These are phyloP conservation scores for Macquaria australasica DNA, from an alignment of 2,113 vertebrate genomes.

Conservation along the genomic window DNA sequence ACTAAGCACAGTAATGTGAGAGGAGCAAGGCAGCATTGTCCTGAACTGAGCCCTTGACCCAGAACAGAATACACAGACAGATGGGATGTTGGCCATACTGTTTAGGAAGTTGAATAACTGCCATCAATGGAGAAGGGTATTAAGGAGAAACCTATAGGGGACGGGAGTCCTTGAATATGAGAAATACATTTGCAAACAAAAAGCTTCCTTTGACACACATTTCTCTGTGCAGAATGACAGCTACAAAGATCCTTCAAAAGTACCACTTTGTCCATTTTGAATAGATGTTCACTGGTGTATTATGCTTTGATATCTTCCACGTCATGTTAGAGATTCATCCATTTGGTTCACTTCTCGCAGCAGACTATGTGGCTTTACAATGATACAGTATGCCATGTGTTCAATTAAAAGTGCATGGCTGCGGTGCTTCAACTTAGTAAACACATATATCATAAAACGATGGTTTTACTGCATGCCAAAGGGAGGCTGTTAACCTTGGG, in stretches of 20 bases:
- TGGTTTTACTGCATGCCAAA: conserved; percentile 51
- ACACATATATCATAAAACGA: conserved; percentile 56
- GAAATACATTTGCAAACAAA: neutral
- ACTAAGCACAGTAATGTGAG: conserved; percentile 80
- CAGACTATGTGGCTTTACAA: neutral
- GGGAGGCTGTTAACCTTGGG: conserved; percentile 65
- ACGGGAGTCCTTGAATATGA: neutral
- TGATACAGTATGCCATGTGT: conserved; percentile 46
- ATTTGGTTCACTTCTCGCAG: neutral
- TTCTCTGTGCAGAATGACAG: neutral
- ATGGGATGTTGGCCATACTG: conserved; percentile 47
- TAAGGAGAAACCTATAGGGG: conserved; percentile 5
- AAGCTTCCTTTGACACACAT: neutral
- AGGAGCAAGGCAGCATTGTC: conserved; percentile 74
- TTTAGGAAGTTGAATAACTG: conserved; percentile 52
- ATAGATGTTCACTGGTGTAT: neutral
- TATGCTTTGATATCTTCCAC: neutral
- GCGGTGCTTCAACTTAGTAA: conserved; percentile 21
- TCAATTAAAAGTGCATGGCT: conserved; percentile 43
- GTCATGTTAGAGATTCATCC: neutral
- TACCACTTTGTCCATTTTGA: conserved; percentile 6
- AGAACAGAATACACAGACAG: conserved; percentile 54
- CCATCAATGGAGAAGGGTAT: conserved; percentile 20
- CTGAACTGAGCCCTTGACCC: conserved; percentile 75
- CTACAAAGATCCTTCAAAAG: neutral